A percentile compares a stretch with the other conserved stretches of the same genome.
These are phyloP conservation scores for Cichlasoma orientale DNA, from an alignment of 2,797 vertebrate species.

Conservation along the genomic window DNA sequence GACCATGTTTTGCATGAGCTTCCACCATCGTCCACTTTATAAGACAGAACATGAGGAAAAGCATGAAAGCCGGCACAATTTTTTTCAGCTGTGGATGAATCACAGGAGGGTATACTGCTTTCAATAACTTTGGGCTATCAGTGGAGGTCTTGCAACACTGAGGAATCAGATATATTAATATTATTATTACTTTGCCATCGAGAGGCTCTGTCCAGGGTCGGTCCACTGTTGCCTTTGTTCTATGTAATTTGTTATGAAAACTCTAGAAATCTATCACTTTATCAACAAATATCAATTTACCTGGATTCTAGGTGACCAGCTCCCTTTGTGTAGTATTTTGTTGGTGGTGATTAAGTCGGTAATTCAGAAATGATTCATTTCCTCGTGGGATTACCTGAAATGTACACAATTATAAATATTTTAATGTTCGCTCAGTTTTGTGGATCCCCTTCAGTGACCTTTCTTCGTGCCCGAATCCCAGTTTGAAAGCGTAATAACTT, in stretches of 20 bases:
- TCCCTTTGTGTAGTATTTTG: not conserved
- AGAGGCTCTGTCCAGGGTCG: not conserved
- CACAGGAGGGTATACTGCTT: not conserved
- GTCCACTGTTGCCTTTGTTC: not conserved
- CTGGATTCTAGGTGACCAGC: not conserved
- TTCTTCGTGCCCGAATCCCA: not conserved
- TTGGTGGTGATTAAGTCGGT: not conserved
- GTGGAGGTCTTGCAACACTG: not conserved
- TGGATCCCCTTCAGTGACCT: not conserved
- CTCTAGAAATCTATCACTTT: not conserved
- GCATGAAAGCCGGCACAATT: not conserved
- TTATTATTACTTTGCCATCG: not conserved
- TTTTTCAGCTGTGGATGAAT: not conserved
- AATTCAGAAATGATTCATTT: not conserved
- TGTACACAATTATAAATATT: not conserved
- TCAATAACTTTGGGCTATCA: too few relatives aligned
- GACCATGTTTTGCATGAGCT: not conserved
- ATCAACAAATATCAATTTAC: not conserved
- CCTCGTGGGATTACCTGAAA: not conserved
- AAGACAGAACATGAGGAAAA: not conserved
- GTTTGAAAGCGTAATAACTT: slow-evolving; percentile 23
- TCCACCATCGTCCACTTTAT: not conserved
- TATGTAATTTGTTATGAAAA: not conserved
- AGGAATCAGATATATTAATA: not conserved
- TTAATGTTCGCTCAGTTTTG: not conserved